Base-by-base conservation (phyloP, 1,140 invertebrate species). In the Cydia strobilella region DNA sequence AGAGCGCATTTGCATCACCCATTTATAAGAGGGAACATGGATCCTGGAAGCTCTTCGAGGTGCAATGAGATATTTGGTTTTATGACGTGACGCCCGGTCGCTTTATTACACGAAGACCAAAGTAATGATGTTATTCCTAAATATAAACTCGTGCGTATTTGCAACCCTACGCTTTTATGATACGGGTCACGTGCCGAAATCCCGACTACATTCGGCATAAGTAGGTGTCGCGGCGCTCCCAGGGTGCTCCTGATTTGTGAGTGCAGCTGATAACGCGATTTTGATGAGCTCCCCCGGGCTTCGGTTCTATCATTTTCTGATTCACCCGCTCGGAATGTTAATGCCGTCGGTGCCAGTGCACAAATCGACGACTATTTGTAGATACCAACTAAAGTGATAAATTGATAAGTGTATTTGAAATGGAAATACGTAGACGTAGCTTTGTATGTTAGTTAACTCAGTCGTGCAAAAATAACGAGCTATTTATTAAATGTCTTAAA, bases 1-100 rank as follows among this genome's bases (percentile, higher is more conserved):
- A 74, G 54, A 80, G 74, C 71, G 80, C 80, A 87, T 87, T 87
- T 84, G 81, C 83, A 86, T 87, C 79, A 74, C 75, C 79, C 81
- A 86, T 84, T 84, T 88, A 85, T 79, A 79, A 71, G 62, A 75
- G 45, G 54, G 2, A 23, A 59, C 54, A 20, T 23, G 54, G 54
- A 59, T 59, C 25, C 25, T 66, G 76, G 75, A 35, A 76, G 51
- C 45, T 39, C 48, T 18, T 76, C 69, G 35, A 74, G n/a, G 42
- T 73, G 48, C 54, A 76, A 31, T 15, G 74, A 79, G 75, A 75
- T 78, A 78, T 77, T 78, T 78, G 13, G 45, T 77, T 83, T 81
- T 83, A 83, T 77, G 77, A 78, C 66, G 76, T 79, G 77, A 73
- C 76, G 74, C 45, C 74, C 51, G 73, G 31, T 59, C 73, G 72